A percentile compares a stretch with the other conserved stretches of the same genome.
These are phyloP conservation scores for Ispidina picta DNA, from an alignment of 2,797 vertebrate species.

Conservation along the genomic window DNA sequence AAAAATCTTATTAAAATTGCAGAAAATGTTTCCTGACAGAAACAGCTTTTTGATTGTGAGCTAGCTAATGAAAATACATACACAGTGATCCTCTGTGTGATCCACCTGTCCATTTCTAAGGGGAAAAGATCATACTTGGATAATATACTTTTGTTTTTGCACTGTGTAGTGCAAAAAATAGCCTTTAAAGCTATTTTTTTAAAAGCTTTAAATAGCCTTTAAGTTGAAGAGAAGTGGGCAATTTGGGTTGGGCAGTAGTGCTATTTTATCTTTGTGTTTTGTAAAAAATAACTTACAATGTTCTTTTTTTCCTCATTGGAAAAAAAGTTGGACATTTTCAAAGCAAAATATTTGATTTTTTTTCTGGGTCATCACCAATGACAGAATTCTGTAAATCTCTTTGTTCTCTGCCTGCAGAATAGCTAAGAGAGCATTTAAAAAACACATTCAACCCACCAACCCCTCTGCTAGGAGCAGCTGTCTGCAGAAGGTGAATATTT, in stretches of 20 bases:
- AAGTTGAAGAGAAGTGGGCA: neutral
- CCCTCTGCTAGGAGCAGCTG: neutral
- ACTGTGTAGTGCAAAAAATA: neutral
- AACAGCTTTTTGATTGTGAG: neutral
- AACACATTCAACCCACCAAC: rapidly evolving
- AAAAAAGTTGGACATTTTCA: neutral
- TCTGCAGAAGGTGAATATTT: neutral
- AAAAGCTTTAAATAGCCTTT: neutral
- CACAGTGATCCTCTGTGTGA: neutral
- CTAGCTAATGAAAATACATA: neutral
- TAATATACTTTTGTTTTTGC: neutral
- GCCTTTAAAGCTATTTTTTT: no score
- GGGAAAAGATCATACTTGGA: neutral
- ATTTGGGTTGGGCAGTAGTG: neutral
- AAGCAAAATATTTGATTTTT: neutral
- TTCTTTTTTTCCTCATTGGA: neutral
- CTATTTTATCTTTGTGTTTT: neutral
- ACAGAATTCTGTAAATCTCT: neutral
- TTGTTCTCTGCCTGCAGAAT: neutral
- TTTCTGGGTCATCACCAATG: neutral
- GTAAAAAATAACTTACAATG: neutral
- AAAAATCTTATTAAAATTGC: neutral
- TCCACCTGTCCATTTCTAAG: neutral
- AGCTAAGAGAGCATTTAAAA: neutral
- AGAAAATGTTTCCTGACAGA: neutral